Conservation (phyloP, 2,113 vertebrate species). For the Colius striatus region DNA sequence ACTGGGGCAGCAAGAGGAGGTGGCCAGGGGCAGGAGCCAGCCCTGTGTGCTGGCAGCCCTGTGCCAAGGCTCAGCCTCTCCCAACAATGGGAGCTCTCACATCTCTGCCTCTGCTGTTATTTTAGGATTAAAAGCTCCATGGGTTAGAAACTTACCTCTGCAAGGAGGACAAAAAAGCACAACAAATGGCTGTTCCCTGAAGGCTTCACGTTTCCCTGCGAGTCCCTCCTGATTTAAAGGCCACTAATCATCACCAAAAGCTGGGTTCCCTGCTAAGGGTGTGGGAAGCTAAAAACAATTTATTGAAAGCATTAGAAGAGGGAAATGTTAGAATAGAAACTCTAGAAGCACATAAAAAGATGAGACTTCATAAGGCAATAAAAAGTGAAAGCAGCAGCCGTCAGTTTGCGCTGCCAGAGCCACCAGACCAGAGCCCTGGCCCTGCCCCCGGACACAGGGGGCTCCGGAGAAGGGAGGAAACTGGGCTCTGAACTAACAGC, state of each 20-base stretch:
- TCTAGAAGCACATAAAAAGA: background rate
- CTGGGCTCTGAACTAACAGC: background rate
- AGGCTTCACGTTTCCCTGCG: background rate
- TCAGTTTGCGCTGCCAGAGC: background rate
- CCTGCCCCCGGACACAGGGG: accelerated
- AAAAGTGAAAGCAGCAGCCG: background rate
- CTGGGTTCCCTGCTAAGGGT: constrained; percentile 37
- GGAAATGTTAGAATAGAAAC: constrained; percentile 27
- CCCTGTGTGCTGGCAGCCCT: background rate
- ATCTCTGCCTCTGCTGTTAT: constrained; percentile 67
- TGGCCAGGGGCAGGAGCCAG: background rate
- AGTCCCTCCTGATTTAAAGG: background rate
- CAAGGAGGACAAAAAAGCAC: background rate
- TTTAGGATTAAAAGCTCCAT: constrained; percentile 70
- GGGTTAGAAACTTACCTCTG: constrained; percentile 67
- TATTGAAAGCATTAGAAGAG: constrained; percentile 5
- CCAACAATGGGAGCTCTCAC: background rate
- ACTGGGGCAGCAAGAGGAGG: background rate
- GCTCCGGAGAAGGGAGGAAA: background rate
- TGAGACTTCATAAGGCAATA: background rate
- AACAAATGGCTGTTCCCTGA: constrained; percentile 6
- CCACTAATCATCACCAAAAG: constrained; percentile 52
- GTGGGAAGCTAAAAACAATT: constrained; percentile 56
- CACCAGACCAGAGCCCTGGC: background rate
- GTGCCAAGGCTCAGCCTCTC: constrained; percentile 32